A percentile compares a stretch with the other conserved stretches of the same genome.
Evolutionary conservation across 2,797 vertebrate genomes (phyloP).

Genomic region (Hypotaenidia philippensis): DNA sequence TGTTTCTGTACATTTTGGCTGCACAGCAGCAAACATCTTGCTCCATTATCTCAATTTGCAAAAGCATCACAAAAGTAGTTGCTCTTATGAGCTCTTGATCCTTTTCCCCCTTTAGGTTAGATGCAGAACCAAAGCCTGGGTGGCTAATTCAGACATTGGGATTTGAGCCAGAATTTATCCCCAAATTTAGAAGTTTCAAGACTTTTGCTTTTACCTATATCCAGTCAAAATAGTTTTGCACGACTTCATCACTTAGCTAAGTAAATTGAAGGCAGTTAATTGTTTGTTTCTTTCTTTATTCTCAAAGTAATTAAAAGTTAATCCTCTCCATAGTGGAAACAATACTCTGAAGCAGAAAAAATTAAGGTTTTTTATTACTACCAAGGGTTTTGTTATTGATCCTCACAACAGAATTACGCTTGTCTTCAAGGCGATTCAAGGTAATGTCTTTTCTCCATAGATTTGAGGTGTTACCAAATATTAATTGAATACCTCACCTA

Average conservation of each 20-base stretch:
- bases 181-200: not conserved
- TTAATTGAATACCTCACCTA: not conserved
- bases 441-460: constrained; percentile 22
- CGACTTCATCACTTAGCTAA: constrained; percentile 26
- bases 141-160: not conserved
- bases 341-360: constrained; percentile 24
- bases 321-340: constrained; percentile 35
- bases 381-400: constrained; percentile 33
- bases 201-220: constrained; percentile 39
- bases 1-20: not conserved
- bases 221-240: not conserved
- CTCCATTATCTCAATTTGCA: not conserved
- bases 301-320: constrained; percentile 57
- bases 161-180: not conserved
- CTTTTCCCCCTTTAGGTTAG: constrained; percentile 20
- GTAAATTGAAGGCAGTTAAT: constrained; percentile 20
- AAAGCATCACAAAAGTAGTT: not conserved
- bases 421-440: constrained; percentile 23
- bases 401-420: not conserved
- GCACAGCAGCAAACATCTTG: not conserved
- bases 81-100: not conserved
- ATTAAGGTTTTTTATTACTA: not conserved
- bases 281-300: constrained; percentile 57
- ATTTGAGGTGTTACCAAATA: constrained; percentile 16
- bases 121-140: not conserved